These are phyloP conservation scores for Pollimyrus isidori DNA, from an alignment of 2,113 vertebrate species.

Conservation along the genomic window DNA sequence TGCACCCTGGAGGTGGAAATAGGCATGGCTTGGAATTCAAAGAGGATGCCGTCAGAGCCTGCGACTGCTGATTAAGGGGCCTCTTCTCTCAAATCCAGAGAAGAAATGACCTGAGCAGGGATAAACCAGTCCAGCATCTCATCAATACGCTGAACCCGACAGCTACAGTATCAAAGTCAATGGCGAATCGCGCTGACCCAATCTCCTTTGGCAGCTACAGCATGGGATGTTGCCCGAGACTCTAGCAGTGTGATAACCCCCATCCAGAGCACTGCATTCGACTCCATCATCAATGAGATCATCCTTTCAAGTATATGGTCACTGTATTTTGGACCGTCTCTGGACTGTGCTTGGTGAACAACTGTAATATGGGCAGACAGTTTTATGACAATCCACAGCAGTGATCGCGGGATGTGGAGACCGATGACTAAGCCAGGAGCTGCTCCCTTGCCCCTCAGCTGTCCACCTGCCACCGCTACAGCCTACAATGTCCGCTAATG, in stretches of 20 bases:
- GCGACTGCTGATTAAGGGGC: neutral
- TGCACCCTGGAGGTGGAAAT: neutral
- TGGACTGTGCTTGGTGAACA: neutral
- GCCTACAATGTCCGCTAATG: neutral
- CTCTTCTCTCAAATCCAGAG: neutral
- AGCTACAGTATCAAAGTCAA: neutral
- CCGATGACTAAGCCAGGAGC: neutral
- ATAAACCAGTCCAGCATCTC: neutral
- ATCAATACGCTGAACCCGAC: neutral
- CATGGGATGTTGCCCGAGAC: neutral
- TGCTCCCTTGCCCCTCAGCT: neutral
- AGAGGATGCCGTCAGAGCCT: neutral
- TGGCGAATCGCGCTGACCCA: neutral
- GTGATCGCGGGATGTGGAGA: neutral
- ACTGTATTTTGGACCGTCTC: neutral
- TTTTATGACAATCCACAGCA: neutral
- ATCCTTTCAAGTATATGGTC: neutral
- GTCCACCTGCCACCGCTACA: neutral
- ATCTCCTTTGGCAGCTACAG: neutral
- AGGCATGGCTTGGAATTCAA: neutral
- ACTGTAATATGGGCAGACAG: neutral
- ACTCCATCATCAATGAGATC: neutral
- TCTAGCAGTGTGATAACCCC: neutral
- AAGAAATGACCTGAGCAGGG: neutral
- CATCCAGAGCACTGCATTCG: neutral